Conservation (phyloP, 2,113 vertebrate genomes). For the Neodontobutis hainanensis region DNA sequence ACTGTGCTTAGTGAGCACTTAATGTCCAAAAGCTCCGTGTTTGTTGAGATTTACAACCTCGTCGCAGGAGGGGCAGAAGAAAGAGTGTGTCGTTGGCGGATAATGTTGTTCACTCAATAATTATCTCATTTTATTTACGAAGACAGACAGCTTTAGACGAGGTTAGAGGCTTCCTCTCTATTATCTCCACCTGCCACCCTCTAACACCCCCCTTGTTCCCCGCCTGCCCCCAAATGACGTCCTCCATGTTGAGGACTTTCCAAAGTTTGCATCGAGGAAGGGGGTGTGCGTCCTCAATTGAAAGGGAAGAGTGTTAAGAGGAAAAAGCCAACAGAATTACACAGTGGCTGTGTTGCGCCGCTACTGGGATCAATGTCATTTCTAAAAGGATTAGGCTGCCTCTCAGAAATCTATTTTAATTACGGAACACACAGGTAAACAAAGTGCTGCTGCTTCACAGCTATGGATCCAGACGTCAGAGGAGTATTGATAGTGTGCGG, state of each 20-base stretch:
- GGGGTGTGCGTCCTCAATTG: constrained; percentile 1
- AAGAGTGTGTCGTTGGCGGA: constrained; percentile 67
- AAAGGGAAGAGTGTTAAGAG: constrained; percentile 4
- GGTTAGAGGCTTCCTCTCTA: constrained; percentile 73
- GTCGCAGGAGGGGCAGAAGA: constrained; percentile 52
- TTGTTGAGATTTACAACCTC: constrained; percentile 78
- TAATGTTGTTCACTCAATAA: constrained; percentile 79
- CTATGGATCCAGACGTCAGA: constrained; percentile 63
- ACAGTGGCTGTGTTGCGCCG: constrained; percentile 27
- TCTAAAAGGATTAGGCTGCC: constrained; percentile 72
- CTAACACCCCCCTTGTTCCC: background rate
- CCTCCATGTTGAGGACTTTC: constrained; percentile 71
- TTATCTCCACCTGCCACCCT: constrained; percentile 68
- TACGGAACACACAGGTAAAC: constrained; percentile 75
- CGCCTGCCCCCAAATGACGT: constrained; percentile 51
- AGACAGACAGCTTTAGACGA: constrained; percentile 72
- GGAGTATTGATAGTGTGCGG: constrained; percentile 60
- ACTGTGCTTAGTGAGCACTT: constrained; percentile 79
- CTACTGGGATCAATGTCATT: constrained; percentile 69
- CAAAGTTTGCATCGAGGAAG: constrained; percentile 61
- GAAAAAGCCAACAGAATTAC: constrained; percentile 32
- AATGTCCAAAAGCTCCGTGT: constrained; percentile 77
- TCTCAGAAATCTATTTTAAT: constrained; percentile 79
- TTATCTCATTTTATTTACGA: constrained; percentile 82
- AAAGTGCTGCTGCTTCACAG: constrained; percentile 56